Base-by-base conservation (phyloP, 1,140 invertebrate genomes). In the Drosophila oshimai region DNA sequence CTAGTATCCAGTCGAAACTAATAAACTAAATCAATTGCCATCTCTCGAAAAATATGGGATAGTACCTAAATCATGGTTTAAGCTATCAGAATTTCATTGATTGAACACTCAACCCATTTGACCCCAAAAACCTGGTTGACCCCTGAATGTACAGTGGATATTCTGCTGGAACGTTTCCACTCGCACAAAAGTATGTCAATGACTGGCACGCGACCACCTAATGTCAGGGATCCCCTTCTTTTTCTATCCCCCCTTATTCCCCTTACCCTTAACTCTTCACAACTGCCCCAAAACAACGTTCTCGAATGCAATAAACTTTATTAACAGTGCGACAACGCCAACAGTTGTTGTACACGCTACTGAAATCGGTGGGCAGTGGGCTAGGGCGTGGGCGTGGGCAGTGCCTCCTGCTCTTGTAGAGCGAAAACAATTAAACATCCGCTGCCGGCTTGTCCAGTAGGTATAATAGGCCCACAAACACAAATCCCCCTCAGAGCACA, bases 361-460 rank as follows among this genome's bases (percentile, higher is more conserved):
- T n/a, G 31, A 18, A 61, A 29, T 36, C 31, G n/a, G 12, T 15
- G 10, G 37, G 39, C 18, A 28, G 13, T 53, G 12, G 24, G 2
- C 12, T 26, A 15, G 6, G 10, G 41, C 37, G 7, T 13, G 13
- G 12, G 39, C n/a, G 12, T 33, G 51, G 36, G 15, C n/a, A 1
- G 20, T 10, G 15, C 39, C 57, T 31, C 20, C 51, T 6, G 7
- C 22, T 62, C 22, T 24, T 47, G 42, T 12, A 9, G 24, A 18
- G 58, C 24, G 41, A 77, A 71, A 71, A 79, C 79, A 84, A 83
- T 83, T 84, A 78, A 78, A 78, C 78, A 71, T 83, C 73, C 78
- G 73, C 24, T 68, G 34, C 29, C 57, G 50, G 50, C 44, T 44
- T 69, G 72, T 76, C 55, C 73, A 62, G 72, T 41, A 58, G 54